A percentile compares a stretch with the other conserved stretches of the same genome.
phyloP scores from a whole-genome alignment of 2,888 invertebrate genomes.

The Eupithecia abbreviata region DNA sequence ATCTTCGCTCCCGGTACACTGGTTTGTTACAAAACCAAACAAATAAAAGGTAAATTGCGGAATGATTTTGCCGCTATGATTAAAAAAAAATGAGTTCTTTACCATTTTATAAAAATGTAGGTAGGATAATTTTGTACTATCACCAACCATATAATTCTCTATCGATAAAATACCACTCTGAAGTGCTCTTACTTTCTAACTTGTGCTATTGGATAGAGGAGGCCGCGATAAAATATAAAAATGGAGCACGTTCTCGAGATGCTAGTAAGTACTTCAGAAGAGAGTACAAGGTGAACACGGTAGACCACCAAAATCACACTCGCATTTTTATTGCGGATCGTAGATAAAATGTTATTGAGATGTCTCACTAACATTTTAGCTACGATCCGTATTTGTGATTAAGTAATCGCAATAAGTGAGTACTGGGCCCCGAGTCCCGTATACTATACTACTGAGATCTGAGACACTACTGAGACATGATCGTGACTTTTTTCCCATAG shows the following conservation, averaged over 20 bases:
- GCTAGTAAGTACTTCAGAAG: conserved; percentile 18
- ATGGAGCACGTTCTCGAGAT: conserved; percentile 24
- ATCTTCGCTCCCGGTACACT: not conserved
- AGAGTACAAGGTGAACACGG: conserved; percentile 5
- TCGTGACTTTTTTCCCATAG: too few species aligned
- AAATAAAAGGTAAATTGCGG: not conserved
- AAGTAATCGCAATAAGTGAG: too few species aligned
- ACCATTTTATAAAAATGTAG: not conserved
- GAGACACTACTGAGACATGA: too few species aligned
- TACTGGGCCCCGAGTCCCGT: too few species aligned
- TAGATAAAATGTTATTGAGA: not conserved
- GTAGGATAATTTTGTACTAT: not conserved
- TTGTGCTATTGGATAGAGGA: conserved; percentile 20
- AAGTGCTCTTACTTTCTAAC: conserved; percentile 2
- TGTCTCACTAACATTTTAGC: too few species aligned
- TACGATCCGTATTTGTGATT: too few species aligned
- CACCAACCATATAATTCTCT: not conserved
- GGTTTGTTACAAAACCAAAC: not conserved
- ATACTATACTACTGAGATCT: too few species aligned
- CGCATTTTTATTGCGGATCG: not conserved
- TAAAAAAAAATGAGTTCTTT: not conserved
- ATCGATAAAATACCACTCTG: conserved; percentile 8
- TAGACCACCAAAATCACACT: not conserved
- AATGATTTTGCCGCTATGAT: not conserved
- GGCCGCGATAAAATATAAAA: conserved; percentile 25